These are phyloP conservation scores for Danio rerio DNA, from an alignment of 2,113 vertebrate species.

Conservation along the genomic window DNA sequence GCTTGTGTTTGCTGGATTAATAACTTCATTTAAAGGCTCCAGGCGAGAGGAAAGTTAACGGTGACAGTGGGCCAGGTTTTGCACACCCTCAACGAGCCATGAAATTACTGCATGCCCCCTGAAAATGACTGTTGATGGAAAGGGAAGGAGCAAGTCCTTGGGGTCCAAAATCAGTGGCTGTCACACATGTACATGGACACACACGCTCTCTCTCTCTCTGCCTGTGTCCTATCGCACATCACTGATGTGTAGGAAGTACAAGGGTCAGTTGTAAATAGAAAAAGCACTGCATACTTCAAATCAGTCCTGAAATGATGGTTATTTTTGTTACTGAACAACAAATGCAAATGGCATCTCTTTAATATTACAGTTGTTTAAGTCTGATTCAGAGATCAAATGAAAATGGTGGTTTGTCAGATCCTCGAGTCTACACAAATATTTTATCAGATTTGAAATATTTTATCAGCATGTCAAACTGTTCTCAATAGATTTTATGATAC, in stretches of 20 bases:
- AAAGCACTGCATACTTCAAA: background rate
- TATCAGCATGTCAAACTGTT: too few relatives aligned
- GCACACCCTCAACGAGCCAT: slow-evolving; percentile 58
- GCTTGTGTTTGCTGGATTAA: slow-evolving; percentile 59
- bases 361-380: background rate
- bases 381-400: background rate
- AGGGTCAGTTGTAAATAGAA: background rate
- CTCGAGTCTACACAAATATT: background rate
- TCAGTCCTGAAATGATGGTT: background rate
- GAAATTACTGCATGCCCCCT: slow-evolving; percentile 59
- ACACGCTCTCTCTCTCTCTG: slow-evolving; percentile 2
- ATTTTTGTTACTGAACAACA: background rate
- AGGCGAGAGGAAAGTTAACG: slow-evolving; percentile 48
- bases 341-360: background rate
- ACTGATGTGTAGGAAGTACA: background rate
- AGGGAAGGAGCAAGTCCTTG: slow-evolving; percentile 52
- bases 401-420: background rate
- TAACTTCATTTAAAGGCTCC: slow-evolving; percentile 60
- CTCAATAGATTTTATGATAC: too few relatives aligned
- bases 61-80: slow-evolving; percentile 45
- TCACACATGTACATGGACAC: slow-evolving; percentile 6
- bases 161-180: slow-evolving; percentile 34
- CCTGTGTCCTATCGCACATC: background rate
- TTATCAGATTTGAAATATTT: too few relatives aligned
- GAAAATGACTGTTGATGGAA: slow-evolving; percentile 54